Evolutionary conservation across 2,113 vertebrate species (phyloP), one percentile per base, ranked within the genome.

Genomic region (Muscicapa adusta): DNA sequence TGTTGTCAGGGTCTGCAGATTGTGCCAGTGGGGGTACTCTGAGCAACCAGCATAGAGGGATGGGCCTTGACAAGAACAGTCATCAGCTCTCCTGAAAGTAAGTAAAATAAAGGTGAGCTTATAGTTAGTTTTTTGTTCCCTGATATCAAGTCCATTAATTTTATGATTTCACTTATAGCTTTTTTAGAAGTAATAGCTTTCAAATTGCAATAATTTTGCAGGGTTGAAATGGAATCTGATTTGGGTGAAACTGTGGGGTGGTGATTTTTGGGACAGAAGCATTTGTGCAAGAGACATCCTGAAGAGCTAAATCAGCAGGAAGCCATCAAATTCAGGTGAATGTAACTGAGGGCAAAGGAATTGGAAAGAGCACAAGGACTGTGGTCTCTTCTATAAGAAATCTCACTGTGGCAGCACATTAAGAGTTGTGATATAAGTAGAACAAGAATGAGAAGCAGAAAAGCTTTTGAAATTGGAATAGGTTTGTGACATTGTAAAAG

Each of bases 11-110:
- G 4, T n/a, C 66, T 82, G 56, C 16, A 81, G 36, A 4, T 24
- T 0, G 3, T 53, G 42, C 2, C 1, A 34, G 3, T 29, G 5
- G 26, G 25, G 17, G 13, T 40, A 26, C 4, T 26, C 19, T 42
- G 28, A 56, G 5, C 33, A 51, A 5, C 57, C 47, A 50, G 25
- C 28, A 3, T 1, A n/a, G 51, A 58, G 19, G 26, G 20, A 43
- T 12, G 2, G 18, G 9, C 8, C 23, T 80, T 48, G 22, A 8
- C 1, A 1, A 48, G n/a, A 77, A 12, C 56, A 71, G 68, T 4
- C 13, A 68, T 42, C 54, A 79, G 48, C 38, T 76, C 11, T 79
- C 11, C 53, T 75, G 28, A 63, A 63, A 57, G 31, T 18, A 38
- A 48, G 26, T 5, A 5, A 66, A 61, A 56, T 61, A 51, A 63